Base-by-base conservation (phyloP, 2,888 invertebrate species). In the Rhamphomyia laevipes region DNA sequence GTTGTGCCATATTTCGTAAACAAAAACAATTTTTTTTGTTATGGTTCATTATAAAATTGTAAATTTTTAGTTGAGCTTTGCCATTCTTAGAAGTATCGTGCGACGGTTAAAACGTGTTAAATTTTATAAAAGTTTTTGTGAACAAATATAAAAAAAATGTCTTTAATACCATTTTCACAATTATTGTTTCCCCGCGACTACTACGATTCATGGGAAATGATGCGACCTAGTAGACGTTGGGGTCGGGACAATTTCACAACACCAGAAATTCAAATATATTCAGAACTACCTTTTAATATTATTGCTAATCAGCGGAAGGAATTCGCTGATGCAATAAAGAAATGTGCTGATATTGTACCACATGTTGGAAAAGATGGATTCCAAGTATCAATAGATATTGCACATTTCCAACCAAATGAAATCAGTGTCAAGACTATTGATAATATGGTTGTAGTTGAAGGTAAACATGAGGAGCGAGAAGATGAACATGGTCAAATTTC, bases 401-500 rank as follows among this genome's bases (percentile, higher is more conserved):
- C 81, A 58, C 83, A 84, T 59, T 85, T 84, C 62, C 69, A 78
- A 5, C 84, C 84, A 0, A 77, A 77, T 30, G 85, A 85, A 64
- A 77, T 86, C 41, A 75, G 80, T 43, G 76, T 88, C 49, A 87
- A 85, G 70, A 75, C 84, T 44, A 74, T 75, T 55, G 75, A 82
- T 51, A 77, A 27, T 9, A 75, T 72, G 53, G 75, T 84, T 37
- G 66, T 82, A 17, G 77, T 82, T 27, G 83, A 85, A 63, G 86
- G 86, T 45, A 87, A 83, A 62, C 89, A 90, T 64, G 87, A 88
- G 62, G 89, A 90, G 65, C 86, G 83, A 58, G 81, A 79, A 56
- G 90, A 90, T 64, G 87, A 89, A 58, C 88, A 89, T 58, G 86
- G 86, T 11, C 84, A 68, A 66, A 79, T 91, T 46, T 84, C 88